Evolutionary conservation across 2,888 invertebrate genomes (phyloP).

Genomic region (Himalopsyche kuldschensis): DNA sequence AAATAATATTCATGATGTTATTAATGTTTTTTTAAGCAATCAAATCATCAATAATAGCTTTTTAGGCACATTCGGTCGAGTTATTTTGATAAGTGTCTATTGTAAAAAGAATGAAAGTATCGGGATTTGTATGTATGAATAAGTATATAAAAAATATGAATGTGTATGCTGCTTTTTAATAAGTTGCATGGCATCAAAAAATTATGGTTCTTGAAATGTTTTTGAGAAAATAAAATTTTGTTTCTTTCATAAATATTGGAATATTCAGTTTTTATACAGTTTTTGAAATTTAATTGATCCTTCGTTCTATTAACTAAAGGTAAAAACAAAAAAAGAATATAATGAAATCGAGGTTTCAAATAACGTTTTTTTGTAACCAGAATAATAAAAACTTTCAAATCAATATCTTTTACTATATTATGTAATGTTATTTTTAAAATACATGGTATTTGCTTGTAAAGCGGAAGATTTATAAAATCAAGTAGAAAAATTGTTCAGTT

Average conservation of each 20-base stretch:
- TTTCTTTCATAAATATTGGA: no score
- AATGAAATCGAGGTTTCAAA: background rate
- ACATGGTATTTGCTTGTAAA: background rate
- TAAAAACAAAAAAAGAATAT: background rate
- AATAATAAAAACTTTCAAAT: no score
- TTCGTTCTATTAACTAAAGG: background rate
- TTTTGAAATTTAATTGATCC: background rate
- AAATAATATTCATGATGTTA: background rate
- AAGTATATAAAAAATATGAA: background rate
- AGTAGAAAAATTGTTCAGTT: background rate
- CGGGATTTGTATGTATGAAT: background rate
- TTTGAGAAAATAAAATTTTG: background rate
- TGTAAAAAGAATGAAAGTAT: constrained; percentile 3
- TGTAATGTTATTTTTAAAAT: background rate
- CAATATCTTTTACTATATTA: no score
- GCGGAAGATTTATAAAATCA: background rate
- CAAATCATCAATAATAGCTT: background rate
- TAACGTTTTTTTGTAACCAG: background rate
- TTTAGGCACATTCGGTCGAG: background rate
- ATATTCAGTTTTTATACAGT: background rate
- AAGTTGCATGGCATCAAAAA: background rate
- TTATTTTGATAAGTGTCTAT: constrained; percentile 2
- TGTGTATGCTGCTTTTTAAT: background rate
- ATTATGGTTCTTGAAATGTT: background rate
- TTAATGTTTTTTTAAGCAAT: background rate